phyloP scores from a whole-genome alignment of 2,888 invertebrate species.

The Harmothoe impar region DNA sequence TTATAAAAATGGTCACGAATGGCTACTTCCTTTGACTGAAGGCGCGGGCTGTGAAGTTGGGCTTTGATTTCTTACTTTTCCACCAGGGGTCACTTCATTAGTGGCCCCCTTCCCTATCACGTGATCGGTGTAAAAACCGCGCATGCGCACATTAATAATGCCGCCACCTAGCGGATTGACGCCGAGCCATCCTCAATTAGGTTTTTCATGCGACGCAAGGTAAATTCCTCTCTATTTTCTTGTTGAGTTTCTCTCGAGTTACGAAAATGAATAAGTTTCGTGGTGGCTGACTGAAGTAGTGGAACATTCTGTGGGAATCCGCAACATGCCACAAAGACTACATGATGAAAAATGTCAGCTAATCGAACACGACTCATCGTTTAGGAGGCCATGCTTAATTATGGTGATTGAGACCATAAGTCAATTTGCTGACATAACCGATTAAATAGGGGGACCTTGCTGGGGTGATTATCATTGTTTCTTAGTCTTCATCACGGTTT shows the following conservation, averaged over 20 bases:
- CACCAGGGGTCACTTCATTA: constrained; percentile 57
- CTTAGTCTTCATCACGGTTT: neutral
- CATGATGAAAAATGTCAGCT: neutral
- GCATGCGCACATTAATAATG: constrained; percentile 31
- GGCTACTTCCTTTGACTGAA: neutral
- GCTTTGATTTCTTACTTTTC: constrained; percentile 32
- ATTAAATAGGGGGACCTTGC: neutral
- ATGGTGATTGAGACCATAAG: neutral
- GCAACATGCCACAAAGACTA: neutral
- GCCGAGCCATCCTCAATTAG: constrained; percentile 3
- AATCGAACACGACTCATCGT: constrained; percentile 13
- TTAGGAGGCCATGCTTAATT: neutral
- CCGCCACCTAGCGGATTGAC: neutral
- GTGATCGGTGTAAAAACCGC: neutral
- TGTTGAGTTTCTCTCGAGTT: neutral
- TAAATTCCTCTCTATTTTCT: neutral
- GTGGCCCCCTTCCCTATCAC: constrained; percentile 8
- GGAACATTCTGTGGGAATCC: neutral
- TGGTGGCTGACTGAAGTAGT: neutral
- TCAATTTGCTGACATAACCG: neutral
- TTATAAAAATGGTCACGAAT: constrained; percentile 22
- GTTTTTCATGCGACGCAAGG: neutral
- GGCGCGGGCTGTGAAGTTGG: neutral
- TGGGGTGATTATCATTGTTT: neutral
- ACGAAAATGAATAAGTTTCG: neutral